Conservation (phyloP, 2,888 invertebrate species). For the Lasioglossum figueresi region DNA sequence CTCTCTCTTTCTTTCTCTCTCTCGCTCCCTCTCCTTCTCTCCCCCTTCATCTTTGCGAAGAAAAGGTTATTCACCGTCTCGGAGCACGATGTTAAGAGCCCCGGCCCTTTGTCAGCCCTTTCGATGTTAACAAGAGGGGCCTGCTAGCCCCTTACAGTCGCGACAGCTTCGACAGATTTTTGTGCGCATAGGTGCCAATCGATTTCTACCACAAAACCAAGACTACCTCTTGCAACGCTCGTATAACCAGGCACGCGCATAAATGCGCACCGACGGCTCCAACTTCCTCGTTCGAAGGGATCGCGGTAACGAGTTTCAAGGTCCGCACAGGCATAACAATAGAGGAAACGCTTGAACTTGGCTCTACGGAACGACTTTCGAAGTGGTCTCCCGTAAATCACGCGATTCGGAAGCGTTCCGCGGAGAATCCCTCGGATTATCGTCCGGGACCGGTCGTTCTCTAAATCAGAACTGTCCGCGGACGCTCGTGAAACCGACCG, state of each 20-base stretch:
- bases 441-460: constrained; percentile 7
- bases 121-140: constrained; percentile 59
- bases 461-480: constrained; percentile 11
- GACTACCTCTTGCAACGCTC: constrained; percentile 29
- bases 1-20: neutral
- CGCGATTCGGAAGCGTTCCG: constrained; percentile 3
- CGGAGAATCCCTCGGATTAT: constrained; percentile 28
- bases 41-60: constrained; percentile 17
- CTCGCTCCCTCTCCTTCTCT: neutral
- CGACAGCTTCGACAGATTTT: constrained; percentile 57
- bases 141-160: constrained; percentile 41
- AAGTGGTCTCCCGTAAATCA: constrained; percentile 43
- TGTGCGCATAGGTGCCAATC: constrained; percentile 44
- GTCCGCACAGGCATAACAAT: constrained; percentile 1
- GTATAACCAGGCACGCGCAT: constrained; percentile 22
- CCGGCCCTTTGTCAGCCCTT: constrained; percentile 64
- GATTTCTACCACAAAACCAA: constrained; percentile 26
- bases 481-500: constrained; percentile 8
- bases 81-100: constrained; percentile 52
- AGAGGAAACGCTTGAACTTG: constrained; percentile 7
- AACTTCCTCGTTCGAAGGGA: constrained; percentile 1
- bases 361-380: constrained; percentile 36
- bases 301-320: constrained; percentile 45
- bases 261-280: neutral
- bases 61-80: constrained; percentile 60